Percentiles rank a stretch among this genome's conserved stretches.
These are phyloP conservation scores for Drosophila busckii DNA, from an alignment of 1,140 invertebrate species.

Conservation along the genomic window DNA sequence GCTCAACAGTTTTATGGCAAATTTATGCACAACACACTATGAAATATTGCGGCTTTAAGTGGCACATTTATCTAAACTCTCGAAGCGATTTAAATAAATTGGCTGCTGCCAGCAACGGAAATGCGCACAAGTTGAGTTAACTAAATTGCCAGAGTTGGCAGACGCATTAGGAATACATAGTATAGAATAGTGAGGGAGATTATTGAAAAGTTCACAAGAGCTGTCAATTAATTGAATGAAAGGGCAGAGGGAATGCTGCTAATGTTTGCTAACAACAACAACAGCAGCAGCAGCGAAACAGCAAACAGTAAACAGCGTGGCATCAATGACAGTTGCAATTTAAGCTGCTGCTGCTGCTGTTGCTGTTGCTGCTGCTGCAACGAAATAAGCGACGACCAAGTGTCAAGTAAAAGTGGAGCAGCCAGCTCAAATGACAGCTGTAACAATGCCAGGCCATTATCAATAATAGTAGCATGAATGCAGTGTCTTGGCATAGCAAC, in stretches of 20 bases:
- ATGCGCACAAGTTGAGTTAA: background rate
- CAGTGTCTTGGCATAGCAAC: constrained; percentile 4
- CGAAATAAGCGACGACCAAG: constrained; percentile 2
- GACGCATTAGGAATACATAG: background rate
- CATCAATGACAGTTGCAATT: constrained; percentile 40
- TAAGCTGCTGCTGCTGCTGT: constrained; percentile 25
- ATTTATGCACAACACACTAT: constrained; percentile 57
- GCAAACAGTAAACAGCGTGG: constrained; percentile 20
- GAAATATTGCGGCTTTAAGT: constrained; percentile 38
- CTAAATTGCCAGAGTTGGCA: background rate
- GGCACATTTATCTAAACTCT: constrained; percentile 39
- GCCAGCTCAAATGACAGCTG: constrained; percentile 25
- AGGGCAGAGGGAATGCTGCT: constrained; percentile 19
- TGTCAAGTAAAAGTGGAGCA: constrained; percentile 28
- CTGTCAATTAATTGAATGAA: constrained; percentile 55
- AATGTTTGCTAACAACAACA: constrained; percentile 22
- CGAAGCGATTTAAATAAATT: constrained; percentile 62
- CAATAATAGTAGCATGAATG: constrained; percentile 12
- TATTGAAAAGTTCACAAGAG: background rate
- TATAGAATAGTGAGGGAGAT: background rate
- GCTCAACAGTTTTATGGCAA: constrained; percentile 57
- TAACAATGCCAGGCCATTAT: constrained; percentile 39
- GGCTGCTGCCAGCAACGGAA: constrained; percentile 13
- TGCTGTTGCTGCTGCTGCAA: background rate
- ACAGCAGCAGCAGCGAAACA: constrained; percentile 1